Conservation (phyloP, 1,140 invertebrate genomes). For the Nixonia krombeini region DNA sequence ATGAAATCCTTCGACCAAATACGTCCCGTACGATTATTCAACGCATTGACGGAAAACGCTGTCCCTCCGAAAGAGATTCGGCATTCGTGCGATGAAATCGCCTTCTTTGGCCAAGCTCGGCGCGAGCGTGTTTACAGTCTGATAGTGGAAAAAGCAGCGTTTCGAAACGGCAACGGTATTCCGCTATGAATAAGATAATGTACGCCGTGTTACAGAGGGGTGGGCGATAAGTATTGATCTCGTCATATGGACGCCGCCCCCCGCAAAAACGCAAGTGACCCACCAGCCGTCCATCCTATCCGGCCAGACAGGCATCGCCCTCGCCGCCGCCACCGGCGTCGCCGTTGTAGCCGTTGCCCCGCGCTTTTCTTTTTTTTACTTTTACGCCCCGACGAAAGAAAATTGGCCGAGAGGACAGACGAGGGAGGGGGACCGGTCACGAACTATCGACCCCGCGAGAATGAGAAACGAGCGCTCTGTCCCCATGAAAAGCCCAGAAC, state of each 20-base stretch:
- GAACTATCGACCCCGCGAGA: constrained; percentile 10
- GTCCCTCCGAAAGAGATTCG: no score
- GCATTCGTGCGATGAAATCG: no score
- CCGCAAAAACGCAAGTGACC: constrained; percentile 25
- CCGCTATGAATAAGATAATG: constrained; percentile 58
- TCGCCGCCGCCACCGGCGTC: neutral
- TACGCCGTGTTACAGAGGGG: constrained; percentile 53
- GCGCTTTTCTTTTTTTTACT: no score
- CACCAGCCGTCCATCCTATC: constrained; percentile 15
- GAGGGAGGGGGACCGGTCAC: neutral
- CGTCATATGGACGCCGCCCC: constrained; percentile 38
- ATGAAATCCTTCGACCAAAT: no score
- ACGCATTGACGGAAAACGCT: no score
- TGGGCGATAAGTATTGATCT: constrained; percentile 61
- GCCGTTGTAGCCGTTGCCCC: no score
- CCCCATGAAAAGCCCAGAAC: constrained; percentile 7
- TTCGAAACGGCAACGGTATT: constrained; percentile 16
- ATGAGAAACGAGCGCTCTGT: constrained; percentile 7
- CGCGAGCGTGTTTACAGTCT: no score
- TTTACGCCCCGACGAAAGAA: no score
- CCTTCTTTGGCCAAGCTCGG: no score
- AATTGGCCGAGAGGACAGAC: neutral
- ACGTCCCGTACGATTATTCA: no score
- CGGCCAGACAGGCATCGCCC: constrained; percentile 17
- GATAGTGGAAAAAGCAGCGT: constrained; percentile 11